These are phyloP conservation scores for Eulemur albifrons DNA, from an alignment of 2,797 vertebrate species.

Conservation along the genomic window DNA sequence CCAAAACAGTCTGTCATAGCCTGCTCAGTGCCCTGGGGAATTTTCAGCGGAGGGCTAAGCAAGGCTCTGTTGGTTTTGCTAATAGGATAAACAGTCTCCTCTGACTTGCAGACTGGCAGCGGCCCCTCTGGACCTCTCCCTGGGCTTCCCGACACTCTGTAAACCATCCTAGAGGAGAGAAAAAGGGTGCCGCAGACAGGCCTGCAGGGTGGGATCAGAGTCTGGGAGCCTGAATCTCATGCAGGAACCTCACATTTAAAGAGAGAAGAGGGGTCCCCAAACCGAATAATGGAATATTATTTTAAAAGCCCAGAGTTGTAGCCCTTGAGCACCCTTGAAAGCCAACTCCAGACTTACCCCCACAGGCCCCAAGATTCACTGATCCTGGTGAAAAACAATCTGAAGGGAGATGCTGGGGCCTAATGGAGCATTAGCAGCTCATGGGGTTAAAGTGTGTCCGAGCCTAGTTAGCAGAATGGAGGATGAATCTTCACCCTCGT, in stretches of 20 bases:
- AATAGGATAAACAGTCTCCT: slow-evolving; percentile 33
- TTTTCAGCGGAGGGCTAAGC: neutral
- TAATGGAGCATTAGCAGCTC: neutral
- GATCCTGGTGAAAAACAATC: neutral
- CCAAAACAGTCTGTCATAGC: slow-evolving; percentile 43
- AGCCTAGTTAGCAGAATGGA: neutral
- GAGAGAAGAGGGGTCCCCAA: neutral
- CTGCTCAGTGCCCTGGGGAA: neutral
- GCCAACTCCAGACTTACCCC: neutral
- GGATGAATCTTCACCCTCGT: neutral
- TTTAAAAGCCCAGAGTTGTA: neutral
- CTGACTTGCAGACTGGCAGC: neutral
- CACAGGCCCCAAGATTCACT: neutral
- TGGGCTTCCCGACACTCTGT: neutral
- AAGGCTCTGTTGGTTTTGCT: slow-evolving; percentile 51
- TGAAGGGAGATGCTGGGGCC: neutral
- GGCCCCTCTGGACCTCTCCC: neutral
- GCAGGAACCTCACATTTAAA: neutral
- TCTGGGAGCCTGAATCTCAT: neutral
- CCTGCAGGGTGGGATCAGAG: too few species aligned
- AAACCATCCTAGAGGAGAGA: neutral
- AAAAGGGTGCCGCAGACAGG: neutral
- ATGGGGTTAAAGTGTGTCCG: neutral
- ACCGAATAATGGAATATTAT: neutral
- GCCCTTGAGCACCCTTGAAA: neutral